Percentiles rank a stretch among this genome's conserved stretches.
Conservation (phyloP, 2,113 vertebrate genomes). For the Dascyllus trimaculatus region DNA sequence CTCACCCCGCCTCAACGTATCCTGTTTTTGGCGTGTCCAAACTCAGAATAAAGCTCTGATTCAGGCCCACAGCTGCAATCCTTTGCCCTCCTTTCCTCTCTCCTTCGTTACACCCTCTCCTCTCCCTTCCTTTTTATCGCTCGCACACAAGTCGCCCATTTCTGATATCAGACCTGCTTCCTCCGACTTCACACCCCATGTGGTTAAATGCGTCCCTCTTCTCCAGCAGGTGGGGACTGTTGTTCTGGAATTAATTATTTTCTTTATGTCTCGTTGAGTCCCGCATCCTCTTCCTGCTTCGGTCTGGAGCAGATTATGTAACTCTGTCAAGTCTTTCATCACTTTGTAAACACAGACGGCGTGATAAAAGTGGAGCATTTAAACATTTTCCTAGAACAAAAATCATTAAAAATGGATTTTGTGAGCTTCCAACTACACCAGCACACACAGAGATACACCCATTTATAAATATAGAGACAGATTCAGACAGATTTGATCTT, state of each 20-base stretch:
- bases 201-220: constrained; percentile 24
- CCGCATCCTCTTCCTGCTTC: constrained; percentile 33
- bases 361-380: not conserved
- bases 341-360: not conserved
- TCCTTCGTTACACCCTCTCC: constrained; percentile 62
- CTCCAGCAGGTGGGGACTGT: constrained; percentile 19
- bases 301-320: constrained; percentile 10
- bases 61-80: constrained; percentile 78
- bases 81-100: constrained; percentile 61
- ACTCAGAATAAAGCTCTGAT: constrained; percentile 76
- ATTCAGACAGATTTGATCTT: no score
- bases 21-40: constrained; percentile 71
- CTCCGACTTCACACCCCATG: constrained; percentile 40
- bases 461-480: no score
- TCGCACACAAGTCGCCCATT: constrained; percentile 22
- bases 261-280: not conserved
- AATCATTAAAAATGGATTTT: not conserved
- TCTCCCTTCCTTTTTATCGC: constrained; percentile 62
- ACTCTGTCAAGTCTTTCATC: constrained; percentile 17
- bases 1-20: constrained; percentile 58
- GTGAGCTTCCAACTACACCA: not conserved
- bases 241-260: not conserved
- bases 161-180: constrained; percentile 47
- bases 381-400: not conserved
- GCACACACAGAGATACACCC: not conserved